phyloP scores from a whole-genome alignment of 2,797 vertebrate species.

The Echiichthys vipera region DNA sequence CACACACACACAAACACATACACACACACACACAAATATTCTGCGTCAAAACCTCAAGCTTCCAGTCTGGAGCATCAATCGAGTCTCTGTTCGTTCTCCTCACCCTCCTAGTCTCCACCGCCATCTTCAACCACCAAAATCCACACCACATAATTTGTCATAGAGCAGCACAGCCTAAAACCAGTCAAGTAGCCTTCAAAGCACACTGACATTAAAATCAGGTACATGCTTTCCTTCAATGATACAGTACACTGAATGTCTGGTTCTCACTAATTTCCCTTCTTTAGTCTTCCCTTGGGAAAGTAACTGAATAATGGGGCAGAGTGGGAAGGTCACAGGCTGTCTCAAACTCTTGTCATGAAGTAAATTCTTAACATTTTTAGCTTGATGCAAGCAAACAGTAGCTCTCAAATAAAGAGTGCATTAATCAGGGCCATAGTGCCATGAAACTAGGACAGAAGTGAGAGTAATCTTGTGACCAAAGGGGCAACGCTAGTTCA shows the following conservation, averaged over 20 bases:
- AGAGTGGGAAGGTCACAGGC: conserved; percentile 34
- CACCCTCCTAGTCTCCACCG: conserved; percentile 49
- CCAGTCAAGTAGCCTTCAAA: conserved; percentile 43
- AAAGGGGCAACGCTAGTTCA: conserved; percentile 14
- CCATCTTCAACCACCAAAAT: conserved; percentile 65
- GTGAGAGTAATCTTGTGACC: conserved; percentile 29
- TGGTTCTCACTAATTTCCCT: conserved; percentile 18
- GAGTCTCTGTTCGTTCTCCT: conserved; percentile 61
- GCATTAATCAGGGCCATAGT: conserved; percentile 7
- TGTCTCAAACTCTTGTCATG: conserved; percentile 44
- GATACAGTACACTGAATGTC: not conserved
- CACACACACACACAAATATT: conserved; percentile 31
- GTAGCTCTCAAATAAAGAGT: conserved; percentile 3
- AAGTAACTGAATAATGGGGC: conserved; percentile 19
- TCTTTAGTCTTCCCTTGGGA: conserved; percentile 17
- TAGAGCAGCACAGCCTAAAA: conserved; percentile 32
- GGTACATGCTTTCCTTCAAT: conserved; percentile 19
- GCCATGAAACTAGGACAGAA: conserved; percentile 23
- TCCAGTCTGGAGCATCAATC: conserved; percentile 57
- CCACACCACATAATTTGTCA: conserved; percentile 65
- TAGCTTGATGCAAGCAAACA: conserved; percentile 35
- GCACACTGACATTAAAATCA: conserved; percentile 25
- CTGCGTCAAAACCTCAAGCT: conserved; percentile 44
- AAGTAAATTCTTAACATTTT: conserved; percentile 54
- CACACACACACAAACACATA: conserved; percentile 14